A percentile compares a stretch with the other conserved stretches of the same genome.
These are phyloP conservation scores for Nymphicus hollandicus DNA, from an alignment of 2,113 vertebrate species.

Conservation along the genomic window DNA sequence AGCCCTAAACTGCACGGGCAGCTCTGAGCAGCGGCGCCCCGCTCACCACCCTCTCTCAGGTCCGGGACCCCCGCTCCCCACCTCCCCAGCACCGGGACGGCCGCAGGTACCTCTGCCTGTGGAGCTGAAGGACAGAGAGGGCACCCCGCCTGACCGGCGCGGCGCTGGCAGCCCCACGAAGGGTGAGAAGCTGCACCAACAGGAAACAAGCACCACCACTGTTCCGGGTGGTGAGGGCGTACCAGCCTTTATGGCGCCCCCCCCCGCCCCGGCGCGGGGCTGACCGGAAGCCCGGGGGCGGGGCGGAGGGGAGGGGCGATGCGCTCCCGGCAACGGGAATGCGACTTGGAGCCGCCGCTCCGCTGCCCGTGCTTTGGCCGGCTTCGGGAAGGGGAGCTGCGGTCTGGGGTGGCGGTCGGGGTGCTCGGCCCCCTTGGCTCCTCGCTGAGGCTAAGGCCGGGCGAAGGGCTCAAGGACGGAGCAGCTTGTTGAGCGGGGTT, in stretches of 20 bases:
- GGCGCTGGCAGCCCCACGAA: not conserved
- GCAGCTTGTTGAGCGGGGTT: too few species aligned
- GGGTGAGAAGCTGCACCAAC: not conserved
- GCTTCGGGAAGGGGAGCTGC: too few species aligned
- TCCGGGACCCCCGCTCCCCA: not conserved
- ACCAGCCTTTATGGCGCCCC: not conserved
- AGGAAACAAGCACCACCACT: not conserved
- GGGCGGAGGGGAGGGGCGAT: not conserved
- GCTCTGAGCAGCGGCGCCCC: rapidly evolving
- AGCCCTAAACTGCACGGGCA: not conserved
- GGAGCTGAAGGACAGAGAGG: not conserved
- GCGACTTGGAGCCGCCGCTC: rapidly evolving
- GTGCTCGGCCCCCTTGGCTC: not conserved
- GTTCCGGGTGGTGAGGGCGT: not conserved
- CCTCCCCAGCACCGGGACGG: not conserved
- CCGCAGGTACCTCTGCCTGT: not conserved
- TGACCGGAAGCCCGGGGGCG: not conserved
- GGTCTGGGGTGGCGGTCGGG: not conserved
- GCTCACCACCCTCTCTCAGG: not conserved
- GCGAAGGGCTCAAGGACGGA: not conserved
- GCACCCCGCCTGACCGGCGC: not conserved
- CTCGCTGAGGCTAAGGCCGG: not conserved
- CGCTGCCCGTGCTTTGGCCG: too few species aligned
- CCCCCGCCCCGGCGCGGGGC: not conserved
- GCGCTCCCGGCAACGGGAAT: too few species aligned